phyloP scores from a whole-genome alignment of 92 coral and sea anemone genomes.

The Paragorgia papillata region DNA sequence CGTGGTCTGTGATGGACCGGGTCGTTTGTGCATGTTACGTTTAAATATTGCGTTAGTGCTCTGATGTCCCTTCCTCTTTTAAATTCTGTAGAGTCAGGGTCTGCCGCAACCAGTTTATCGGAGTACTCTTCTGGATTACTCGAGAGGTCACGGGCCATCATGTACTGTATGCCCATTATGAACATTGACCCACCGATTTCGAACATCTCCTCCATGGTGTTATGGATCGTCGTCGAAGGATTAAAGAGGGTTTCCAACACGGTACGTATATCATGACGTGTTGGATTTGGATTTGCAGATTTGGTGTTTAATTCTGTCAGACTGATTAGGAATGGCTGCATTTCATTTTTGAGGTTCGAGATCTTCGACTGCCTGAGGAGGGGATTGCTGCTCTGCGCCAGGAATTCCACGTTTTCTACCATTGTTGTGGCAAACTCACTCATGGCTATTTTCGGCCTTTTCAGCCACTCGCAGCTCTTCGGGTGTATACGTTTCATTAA shows the following conservation, averaged over 20 bases:
- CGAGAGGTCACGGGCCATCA: neutral
- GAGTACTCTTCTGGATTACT: neutral
- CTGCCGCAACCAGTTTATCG: neutral
- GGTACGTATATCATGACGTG: neutral
- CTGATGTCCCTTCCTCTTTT: neutral
- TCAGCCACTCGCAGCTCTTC: neutral
- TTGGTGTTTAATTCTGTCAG: neutral
- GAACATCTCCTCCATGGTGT: neutral
- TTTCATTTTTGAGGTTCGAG: neutral
- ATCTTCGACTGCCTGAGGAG: neutral
- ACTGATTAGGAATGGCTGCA: neutral
- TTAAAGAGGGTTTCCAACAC: neutral
- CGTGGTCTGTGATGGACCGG: neutral
- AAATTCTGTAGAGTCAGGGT: neutral
- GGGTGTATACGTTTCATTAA: neutral
- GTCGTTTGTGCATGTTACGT: neutral
- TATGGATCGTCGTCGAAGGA: neutral
- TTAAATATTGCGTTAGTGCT: neutral
- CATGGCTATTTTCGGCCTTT: neutral
- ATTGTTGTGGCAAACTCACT: slow-evolving; percentile 2
- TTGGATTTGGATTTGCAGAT: neutral
- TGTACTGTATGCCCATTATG: neutral
- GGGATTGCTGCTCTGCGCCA: neutral
- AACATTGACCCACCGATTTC: neutral
- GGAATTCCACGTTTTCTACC: neutral